Conservation (phyloP, 1,140 invertebrate genomes). For the Drosophila quadrilineata region DNA sequence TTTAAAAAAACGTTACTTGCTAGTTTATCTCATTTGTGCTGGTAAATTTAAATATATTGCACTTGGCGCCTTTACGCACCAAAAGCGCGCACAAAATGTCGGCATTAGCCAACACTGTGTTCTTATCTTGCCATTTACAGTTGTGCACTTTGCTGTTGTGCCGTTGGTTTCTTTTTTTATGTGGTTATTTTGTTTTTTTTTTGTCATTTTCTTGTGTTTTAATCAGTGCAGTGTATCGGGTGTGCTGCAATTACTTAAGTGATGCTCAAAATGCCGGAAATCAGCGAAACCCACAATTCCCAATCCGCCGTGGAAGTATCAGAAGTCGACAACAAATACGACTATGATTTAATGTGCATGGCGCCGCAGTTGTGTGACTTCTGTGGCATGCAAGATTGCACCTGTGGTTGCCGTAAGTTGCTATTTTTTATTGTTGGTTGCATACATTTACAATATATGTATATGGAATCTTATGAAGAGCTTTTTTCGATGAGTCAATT, state of each 20-base stretch:
- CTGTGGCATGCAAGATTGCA: constrained; percentile 7
- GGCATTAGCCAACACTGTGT: constrained; percentile 20
- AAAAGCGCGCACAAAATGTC: background rate
- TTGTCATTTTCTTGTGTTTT: background rate
- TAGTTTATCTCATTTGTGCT: too few species aligned
- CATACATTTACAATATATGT: background rate
- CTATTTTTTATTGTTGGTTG: too few species aligned
- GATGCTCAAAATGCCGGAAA: too few species aligned
- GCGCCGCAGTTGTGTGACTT: constrained; percentile 2
- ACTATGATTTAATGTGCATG: background rate
- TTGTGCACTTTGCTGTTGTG: background rate
- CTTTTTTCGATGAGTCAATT: too few species aligned
- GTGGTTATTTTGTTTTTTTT: background rate
- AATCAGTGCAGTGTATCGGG: background rate
- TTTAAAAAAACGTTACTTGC: too few species aligned
- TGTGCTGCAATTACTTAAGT: too few species aligned
- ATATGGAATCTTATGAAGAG: too few species aligned
- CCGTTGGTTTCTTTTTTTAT: background rate
- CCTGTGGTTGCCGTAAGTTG: constrained; percentile 51
- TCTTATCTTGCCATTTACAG: background rate
- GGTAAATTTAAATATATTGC: too few species aligned
- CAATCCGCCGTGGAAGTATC: background rate
- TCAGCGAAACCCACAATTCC: background rate
- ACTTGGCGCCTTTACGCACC: too few species aligned
- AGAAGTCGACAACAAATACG: background rate